Percentiles rank a stretch among this genome's conserved stretches.
phyloP scores from a whole-genome alignment of 2,797 vertebrate genomes.

The Balearica regulorum region DNA sequence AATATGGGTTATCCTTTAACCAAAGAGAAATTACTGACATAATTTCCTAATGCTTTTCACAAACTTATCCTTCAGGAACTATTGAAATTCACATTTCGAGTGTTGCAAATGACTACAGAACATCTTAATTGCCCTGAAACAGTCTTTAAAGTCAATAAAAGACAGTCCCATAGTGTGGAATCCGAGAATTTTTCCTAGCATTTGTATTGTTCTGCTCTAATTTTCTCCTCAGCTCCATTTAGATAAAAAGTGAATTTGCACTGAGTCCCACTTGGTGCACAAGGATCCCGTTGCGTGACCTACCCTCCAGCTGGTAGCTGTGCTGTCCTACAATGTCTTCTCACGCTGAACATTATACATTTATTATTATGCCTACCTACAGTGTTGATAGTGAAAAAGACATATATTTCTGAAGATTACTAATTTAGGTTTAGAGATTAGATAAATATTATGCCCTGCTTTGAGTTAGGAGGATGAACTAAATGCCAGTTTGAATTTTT shows the following conservation, averaged over 20 bases:
- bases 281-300: background rate
- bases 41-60: background rate
- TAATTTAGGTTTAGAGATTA: background rate
- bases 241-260: background rate
- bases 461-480: background rate
- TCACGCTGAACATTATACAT: background rate
- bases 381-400: background rate
- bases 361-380: background rate
- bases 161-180: background rate
- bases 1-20: slow-evolving; percentile 27
- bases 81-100: background rate
- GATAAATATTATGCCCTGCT: background rate
- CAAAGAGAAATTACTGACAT: slow-evolving; percentile 21
- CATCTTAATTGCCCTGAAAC: background rate
- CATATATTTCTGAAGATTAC: background rate
- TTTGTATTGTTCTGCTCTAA: background rate
- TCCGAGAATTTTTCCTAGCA: background rate
- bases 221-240: background rate
- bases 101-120: background rate
- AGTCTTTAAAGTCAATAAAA: background rate
- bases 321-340: background rate
- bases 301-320: background rate
- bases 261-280: background rate
- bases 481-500: background rate
- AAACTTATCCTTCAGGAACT: background rate